Evolutionary conservation across 2,113 vertebrate genomes (phyloP).

Genomic region (Spizaetus ornatus): DNA sequence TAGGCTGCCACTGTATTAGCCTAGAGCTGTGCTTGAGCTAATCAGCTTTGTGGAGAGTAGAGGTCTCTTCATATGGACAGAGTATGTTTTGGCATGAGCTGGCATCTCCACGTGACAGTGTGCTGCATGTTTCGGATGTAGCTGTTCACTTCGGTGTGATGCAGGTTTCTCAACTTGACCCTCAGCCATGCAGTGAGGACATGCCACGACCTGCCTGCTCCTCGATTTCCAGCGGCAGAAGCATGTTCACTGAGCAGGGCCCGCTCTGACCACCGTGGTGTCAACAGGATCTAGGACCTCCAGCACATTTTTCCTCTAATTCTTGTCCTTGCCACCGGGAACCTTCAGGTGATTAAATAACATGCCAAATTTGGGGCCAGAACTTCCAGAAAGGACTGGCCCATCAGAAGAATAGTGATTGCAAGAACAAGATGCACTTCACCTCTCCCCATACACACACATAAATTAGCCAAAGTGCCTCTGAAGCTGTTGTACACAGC

Average conservation of each 20-base stretch:
- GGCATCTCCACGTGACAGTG: neutral
- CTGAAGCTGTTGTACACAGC: neutral
- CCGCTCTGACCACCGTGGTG: neutral
- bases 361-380: neutral
- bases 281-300: neutral
- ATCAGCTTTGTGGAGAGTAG: neutral
- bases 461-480: neutral
- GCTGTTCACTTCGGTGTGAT: neutral
- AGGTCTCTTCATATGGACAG: neutral
- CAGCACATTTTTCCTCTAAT: neutral
- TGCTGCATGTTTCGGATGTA: neutral
- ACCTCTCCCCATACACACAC: neutral
- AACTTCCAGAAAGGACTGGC: neutral
- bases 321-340: neutral
- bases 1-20: neutral
- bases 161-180: neutral
- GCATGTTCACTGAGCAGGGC: neutral
- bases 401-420: neutral
- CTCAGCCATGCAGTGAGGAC: neutral
- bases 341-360: neutral
- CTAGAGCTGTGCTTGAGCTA: neutral
- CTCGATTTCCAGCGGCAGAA: neutral
- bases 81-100: neutral
- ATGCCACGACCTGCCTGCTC: fast-evolving
- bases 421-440: neutral